Evolutionary conservation across 2,888 invertebrate species (phyloP), one percentile per base, ranked within the genome.

Genomic region (Lydus trimaculatus): DNA sequence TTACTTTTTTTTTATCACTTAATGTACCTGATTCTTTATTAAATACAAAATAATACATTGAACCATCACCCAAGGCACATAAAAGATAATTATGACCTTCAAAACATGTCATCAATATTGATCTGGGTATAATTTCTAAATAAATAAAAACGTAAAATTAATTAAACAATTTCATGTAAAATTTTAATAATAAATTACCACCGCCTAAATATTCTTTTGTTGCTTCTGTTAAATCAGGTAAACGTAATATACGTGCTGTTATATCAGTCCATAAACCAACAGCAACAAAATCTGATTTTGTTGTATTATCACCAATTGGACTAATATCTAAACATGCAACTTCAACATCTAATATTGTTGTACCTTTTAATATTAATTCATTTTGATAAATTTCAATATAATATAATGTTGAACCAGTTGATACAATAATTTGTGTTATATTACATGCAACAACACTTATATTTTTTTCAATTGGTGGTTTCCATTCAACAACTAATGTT

Each of bases 261-360:
- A 98, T 97, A 81, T 99, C 98, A 0, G 96, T 98, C 99, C 99
- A 99, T 60, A 99, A 87, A 0, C 98, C 98, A 11, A 98, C 95
- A 17, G 97, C 97, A 43, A 95, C 92, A 69, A 97, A 87, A 63
- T 92, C 90, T 0, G 92, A 91, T 65, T 89, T 89, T 0, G 84
- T 88, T 5, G 88, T 87, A 0, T 88, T 88, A 58, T 89, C 88
- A 61, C 89, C 89, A 20, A 94, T 82, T 1, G 97, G 95, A 2
- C 96, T 95, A 61, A 99, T 90, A 86, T 99, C 98, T 64, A 99
- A 85, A 84, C 99, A 99, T 6, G 99, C 98, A 58, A 99, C 94
- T 86, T 99, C 99, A 80, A 97, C 94, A 31, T 96, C 94, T 87
- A 98, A 89, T 31, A 91, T 91, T 52, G 91, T 91, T 74, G 90